A percentile compares a stretch with the other conserved stretches of the same genome.
These are phyloP conservation scores for Telenomus remus DNA, from an alignment of 1,140 invertebrate species.

Conservation along the genomic window DNA sequence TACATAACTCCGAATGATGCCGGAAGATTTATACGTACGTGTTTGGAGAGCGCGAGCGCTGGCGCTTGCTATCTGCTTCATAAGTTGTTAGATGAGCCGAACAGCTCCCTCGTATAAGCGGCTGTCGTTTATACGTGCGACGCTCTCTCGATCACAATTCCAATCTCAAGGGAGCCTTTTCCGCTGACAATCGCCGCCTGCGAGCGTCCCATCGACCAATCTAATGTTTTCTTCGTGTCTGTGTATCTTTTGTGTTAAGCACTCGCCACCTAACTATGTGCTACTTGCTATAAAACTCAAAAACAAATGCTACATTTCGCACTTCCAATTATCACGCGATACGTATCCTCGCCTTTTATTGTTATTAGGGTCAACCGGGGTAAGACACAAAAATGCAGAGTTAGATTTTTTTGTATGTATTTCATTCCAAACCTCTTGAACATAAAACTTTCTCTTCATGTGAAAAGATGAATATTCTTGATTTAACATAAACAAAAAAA, in stretches of 20 bases:
- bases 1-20: constrained; percentile 48
- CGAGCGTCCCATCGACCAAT: constrained; percentile 30
- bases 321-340: neutral
- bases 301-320: constrained; percentile 8
- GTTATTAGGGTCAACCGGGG: too few species aligned
- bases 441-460: too few species aligned
- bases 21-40: constrained; percentile 48
- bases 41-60: constrained; percentile 25
- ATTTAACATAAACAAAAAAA: too few species aligned
- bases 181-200: constrained; percentile 29
- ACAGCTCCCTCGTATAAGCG: constrained; percentile 60
- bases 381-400: too few species aligned
- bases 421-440: too few species aligned
- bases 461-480: too few species aligned
- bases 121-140: constrained; percentile 50
- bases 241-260: constrained; percentile 6
- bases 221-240: constrained; percentile 50
- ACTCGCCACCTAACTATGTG: constrained; percentile 3
- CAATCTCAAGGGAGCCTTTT: constrained; percentile 50
- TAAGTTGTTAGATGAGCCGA: constrained; percentile 71
- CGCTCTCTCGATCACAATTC: constrained; percentile 54
- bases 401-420: too few species aligned
- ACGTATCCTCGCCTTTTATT: neutral
- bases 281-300: neutral
- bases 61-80: constrained; percentile 65